These are phyloP conservation scores for Pogonophryne albipinna DNA, from an alignment of 2,797 vertebrate genomes.

Conservation along the genomic window DNA sequence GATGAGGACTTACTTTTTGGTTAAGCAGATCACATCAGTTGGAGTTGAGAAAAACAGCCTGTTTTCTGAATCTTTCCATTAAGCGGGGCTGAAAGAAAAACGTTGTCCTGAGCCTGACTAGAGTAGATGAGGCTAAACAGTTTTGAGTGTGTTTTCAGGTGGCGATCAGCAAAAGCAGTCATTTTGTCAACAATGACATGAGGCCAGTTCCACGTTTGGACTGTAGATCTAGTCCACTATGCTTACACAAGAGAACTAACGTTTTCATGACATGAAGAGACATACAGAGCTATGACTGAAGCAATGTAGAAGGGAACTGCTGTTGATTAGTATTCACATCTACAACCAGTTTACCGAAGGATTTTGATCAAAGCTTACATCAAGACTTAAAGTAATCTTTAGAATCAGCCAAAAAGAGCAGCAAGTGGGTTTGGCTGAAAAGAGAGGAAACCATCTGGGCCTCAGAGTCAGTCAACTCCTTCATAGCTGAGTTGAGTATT, in stretches of 20 bases:
- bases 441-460: conserved; percentile 27
- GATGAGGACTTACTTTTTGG: neutral
- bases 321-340: conserved; percentile 12
- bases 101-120: no score
- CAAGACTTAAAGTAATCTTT: conserved; percentile 32
- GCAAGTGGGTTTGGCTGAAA: conserved; percentile 30
- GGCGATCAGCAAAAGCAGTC: neutral
- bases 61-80: neutral
- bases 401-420: conserved; percentile 31
- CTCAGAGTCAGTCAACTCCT: conserved; percentile 16
- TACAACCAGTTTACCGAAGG: conserved; percentile 5
- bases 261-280: neutral
- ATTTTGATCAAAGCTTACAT: conserved; percentile 33
- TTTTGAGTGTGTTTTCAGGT: no score
- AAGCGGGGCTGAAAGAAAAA: neutral
- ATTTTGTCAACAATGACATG: neutral
- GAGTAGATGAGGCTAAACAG: no score
- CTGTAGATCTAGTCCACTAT: no score
- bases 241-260: no score
- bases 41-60: neutral
- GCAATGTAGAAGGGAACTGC: neutral
- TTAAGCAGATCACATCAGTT: neutral
- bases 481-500: conserved; percentile 26
- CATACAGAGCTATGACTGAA: neutral
- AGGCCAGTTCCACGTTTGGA: neutral